Conservation (phyloP, 2,797 vertebrate genomes). For the Micromesistius poutassou region DNA sequence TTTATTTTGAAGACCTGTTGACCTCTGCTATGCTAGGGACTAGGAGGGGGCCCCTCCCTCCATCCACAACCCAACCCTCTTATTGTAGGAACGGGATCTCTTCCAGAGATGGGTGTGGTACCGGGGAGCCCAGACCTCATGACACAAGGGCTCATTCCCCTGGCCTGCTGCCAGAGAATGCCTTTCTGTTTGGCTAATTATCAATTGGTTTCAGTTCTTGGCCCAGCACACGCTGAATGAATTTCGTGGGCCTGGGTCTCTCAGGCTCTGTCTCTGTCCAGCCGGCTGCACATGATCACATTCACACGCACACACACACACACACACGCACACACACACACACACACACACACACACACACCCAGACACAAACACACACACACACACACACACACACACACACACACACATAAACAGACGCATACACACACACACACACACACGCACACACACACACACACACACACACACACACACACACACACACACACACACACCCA, state of each 20-base stretch:
- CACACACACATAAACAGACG: not conserved
- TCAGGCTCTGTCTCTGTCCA: not conserved
- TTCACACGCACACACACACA: not conserved
- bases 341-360: not conserved
- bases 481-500: not conserved
- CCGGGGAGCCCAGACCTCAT: slow-evolving; percentile 41
- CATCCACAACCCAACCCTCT: slow-evolving; percentile 24
- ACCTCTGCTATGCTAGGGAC: slow-evolving; percentile 7
- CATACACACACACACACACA: not conserved
- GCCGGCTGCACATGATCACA: not conserved
- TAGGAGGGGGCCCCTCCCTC: not conserved
- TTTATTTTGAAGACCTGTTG: slow-evolving; percentile 20
- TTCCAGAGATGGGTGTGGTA: slow-evolving; percentile 28
- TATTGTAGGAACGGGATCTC: slow-evolving; percentile 45
- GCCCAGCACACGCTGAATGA: slow-evolving; percentile 43
- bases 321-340: not conserved
- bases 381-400: too few species aligned
- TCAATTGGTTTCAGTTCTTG: slow-evolving; percentile 51
- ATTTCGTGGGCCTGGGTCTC: slow-evolving; percentile 26
- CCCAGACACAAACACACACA: too few species aligned
- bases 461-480: not conserved
- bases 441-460: not conserved
- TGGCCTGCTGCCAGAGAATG: slow-evolving; percentile 37
- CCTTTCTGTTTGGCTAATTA: slow-evolving; percentile 27
- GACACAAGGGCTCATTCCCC: slow-evolving; percentile 53